Conservation (phyloP, 2,797 vertebrate species). For the Pseudomugil gertrudae region DNA sequence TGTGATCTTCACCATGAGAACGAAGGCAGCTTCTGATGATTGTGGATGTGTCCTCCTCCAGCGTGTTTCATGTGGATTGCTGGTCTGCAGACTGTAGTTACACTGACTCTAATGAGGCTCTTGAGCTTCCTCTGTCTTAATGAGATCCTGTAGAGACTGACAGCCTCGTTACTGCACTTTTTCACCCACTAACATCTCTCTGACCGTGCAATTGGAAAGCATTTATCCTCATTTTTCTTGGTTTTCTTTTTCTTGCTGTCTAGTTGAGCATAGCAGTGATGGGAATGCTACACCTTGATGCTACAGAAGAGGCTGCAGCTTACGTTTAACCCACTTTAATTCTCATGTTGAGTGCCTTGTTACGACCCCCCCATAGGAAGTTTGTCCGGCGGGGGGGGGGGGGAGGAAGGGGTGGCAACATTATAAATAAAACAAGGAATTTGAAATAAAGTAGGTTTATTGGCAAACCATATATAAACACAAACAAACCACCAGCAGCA, state of each 20-base stretch:
- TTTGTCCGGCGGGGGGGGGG: no score
- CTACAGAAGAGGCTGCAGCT: not conserved
- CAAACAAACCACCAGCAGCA: no score
- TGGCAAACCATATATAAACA: no score
- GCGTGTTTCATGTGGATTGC: not conserved
- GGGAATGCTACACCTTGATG: not conserved
- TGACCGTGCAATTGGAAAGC: not conserved
- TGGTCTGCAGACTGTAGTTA: conserved; percentile 55
- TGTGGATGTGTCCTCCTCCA: not conserved
- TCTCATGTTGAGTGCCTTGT: no score
- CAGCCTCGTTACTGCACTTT: conserved; percentile 58
- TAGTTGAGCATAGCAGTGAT: not conserved
- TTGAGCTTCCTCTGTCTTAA: conserved; percentile 61
- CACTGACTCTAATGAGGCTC: conserved; percentile 57
- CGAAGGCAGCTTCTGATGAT: no score
- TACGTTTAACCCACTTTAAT: not conserved
- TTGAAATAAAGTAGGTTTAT: no score
- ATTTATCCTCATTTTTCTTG: not conserved
- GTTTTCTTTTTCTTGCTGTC: not conserved
- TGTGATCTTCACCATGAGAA: not conserved
- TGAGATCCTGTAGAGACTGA: conserved; percentile 66
- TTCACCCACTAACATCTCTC: not conserved
- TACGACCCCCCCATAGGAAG: no score
- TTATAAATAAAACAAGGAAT: no score
- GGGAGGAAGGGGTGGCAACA: no score